phyloP scores from a whole-genome alignment of 30 jellyfish, hydroid and myxozoan genomes.

The Clytia hemisphaerica region DNA sequence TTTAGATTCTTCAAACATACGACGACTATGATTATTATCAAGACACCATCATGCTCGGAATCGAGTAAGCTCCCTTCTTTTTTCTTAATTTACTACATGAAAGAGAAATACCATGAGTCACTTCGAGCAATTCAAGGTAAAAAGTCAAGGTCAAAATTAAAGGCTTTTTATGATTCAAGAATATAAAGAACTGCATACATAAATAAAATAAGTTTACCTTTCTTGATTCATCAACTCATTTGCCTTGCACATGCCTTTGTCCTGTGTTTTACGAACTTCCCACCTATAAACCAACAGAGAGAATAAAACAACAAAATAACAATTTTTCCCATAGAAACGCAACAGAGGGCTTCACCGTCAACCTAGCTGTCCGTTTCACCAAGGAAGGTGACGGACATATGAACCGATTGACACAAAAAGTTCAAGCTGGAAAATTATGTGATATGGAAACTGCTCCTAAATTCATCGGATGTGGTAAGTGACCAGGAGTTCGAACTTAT shows the following conservation, averaged over 20 bases:
- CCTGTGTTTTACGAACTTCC: too few relatives aligned
- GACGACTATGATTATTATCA: constrained; percentile 80
- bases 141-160: too few relatives aligned
- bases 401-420: constrained; percentile 76
- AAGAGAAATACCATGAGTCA: too few relatives aligned
- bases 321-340: constrained; percentile 47
- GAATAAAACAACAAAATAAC: too few relatives aligned
- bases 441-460: constrained; percentile 85
- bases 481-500: not conserved
- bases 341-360: constrained; percentile 76
- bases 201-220: too few relatives aligned
- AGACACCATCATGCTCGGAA: constrained; percentile 58
- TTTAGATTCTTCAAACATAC: constrained; percentile 69
- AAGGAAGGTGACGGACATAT: constrained; percentile 81
- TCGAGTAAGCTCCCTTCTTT: constrained; percentile 61
- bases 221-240: too few relatives aligned
- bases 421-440: constrained; percentile 84
- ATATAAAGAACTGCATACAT: too few relatives aligned
- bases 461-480: constrained; percentile 83
- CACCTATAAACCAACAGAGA: too few relatives aligned
- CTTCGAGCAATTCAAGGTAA: too few relatives aligned
- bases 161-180: too few relatives aligned
- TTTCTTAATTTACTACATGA: not conserved
- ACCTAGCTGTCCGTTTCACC: constrained; percentile 78
- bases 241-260: too few relatives aligned